Conservation (phyloP, 2,888 invertebrate genomes). For the Luperina nickerlii region DNA sequence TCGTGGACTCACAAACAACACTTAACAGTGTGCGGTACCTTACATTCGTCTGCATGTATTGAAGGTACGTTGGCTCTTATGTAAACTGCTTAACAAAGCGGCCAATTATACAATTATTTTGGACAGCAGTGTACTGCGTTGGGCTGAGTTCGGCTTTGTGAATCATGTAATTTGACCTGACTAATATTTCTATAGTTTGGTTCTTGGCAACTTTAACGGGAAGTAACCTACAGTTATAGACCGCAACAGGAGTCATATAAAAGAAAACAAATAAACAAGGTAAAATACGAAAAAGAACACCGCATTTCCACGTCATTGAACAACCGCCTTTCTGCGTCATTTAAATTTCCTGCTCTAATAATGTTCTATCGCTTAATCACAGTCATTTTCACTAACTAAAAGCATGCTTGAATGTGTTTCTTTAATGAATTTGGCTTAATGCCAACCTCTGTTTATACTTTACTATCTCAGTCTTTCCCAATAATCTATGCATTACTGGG, state of each 20-base stretch:
- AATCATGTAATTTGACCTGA: constrained; percentile 6
- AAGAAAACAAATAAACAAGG: background rate
- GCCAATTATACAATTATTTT: background rate
- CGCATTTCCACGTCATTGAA: constrained; percentile 9
- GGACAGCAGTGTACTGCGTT: background rate
- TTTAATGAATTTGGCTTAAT: constrained; percentile 37
- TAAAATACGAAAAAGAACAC: background rate
- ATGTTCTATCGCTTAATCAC: constrained; percentile 14
- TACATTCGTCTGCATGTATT: constrained; percentile 1
- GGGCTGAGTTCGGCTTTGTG: background rate
- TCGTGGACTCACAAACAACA: constrained; percentile 39
- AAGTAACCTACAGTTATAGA: constrained; percentile 1
- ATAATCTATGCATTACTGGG: constrained; percentile 12
- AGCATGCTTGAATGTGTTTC: constrained; percentile 12
- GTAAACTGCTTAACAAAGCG: constrained; percentile 8
- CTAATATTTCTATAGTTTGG: background rate
- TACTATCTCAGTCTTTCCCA: constrained; percentile 14
- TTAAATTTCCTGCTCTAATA: constrained; percentile 8
- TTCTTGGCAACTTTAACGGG: background rate
- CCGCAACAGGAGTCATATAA: constrained; percentile 10
- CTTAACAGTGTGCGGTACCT: constrained; percentile 7
- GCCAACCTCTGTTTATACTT: constrained; percentile 26
- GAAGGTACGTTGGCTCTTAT: background rate
- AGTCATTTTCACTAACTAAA: constrained; percentile 8
- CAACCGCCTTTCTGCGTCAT: constrained; percentile 15